Evolutionary conservation across 2,888 invertebrate species (phyloP).

Genomic region (Zhuqinia jingwanae): DNA sequence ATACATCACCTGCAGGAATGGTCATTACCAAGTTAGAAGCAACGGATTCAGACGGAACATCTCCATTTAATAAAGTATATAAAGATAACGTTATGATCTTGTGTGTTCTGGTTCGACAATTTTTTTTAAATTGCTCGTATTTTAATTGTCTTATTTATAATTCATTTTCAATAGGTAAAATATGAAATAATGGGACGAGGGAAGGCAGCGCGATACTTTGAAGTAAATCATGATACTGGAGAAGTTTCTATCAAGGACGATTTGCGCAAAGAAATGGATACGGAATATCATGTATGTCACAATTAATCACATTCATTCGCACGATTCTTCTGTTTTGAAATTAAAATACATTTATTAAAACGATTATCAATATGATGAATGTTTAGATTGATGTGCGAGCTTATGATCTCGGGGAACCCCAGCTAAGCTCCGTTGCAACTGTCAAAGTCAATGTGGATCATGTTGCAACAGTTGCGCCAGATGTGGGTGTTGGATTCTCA

Average conservation of each 20-base stretch:
- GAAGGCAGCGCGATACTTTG: slow-evolving; percentile 92
- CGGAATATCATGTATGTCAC: slow-evolving; percentile 88
- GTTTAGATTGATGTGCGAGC: slow-evolving; percentile 90
- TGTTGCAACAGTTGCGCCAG: slow-evolving; percentile 86
- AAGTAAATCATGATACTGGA: slow-evolving; percentile 92
- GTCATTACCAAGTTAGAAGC: slow-evolving; percentile 90
- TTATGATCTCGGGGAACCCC: slow-evolving; percentile 92
- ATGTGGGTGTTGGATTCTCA: slow-evolving; percentile 92
- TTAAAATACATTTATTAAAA: too few relatives aligned
- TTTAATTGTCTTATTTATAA: neutral
- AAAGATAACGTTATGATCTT: too few relatives aligned
- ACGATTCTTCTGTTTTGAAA: too few relatives aligned
- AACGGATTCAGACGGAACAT: slow-evolving; percentile 89
- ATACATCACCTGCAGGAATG: slow-evolving; percentile 91
- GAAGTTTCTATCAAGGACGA: slow-evolving; percentile 91
- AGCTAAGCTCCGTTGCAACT: slow-evolving; percentile 90
- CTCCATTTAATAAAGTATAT: slow-evolving; percentile 89
- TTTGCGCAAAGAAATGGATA: slow-evolving; percentile 91
- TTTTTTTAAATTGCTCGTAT: too few relatives aligned
- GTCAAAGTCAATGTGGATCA: slow-evolving; percentile 92
- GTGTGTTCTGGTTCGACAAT: too few relatives aligned
- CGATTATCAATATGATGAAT: neutral
- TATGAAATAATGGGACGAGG: slow-evolving; percentile 92
- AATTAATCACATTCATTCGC: too few relatives aligned
- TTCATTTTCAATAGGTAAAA: slow-evolving; percentile 77